Evolutionary conservation across 92 coral and sea anemone genomes (phyloP), one percentile per base, ranked within the genome.

Genomic region (Siderastrea siderea): DNA sequence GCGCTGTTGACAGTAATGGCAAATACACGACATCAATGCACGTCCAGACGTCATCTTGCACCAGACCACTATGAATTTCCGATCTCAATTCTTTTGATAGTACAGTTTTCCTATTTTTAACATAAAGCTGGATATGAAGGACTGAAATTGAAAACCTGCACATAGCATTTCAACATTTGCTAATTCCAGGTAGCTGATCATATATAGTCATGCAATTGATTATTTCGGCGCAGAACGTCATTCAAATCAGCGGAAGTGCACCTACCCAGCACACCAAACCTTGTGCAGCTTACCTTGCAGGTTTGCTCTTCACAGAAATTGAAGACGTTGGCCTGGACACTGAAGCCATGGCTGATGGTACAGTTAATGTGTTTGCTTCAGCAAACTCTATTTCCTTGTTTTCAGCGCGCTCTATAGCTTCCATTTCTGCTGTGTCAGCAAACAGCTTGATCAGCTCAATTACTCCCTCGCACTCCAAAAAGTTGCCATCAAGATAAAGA

Each of bases 391-490:
- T 62, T 53, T 90, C 94, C 44, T 90, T 93, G 46, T 73, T 89
- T 69, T 97, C 96, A 16, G 92, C 92, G 57, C 94, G 90, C 73
- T 97, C 98, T 80, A 97, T 95, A 9, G 98, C 94, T 77, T 97
- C 99, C 99, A 97, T 97, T 82, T 97, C 99, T 8, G 99, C 99
- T 62, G 94, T 93, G 90, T 97, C 99, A 14, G 98, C 99, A 78
- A 97, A 89, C 7, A 97, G 94, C 84, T 96, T 97, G 71, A 97
- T 94, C 71, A 97, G 88, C 85, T 97, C 99, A 47, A 97, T 94
- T 12, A 95, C 96, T 8, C 99, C 99, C 69, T 97, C 99, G 69
- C 99, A 97, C 58, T 95, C 99, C 82, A 97, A 73, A 15, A 76
- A 79, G 92, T 97, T 97, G 50, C 99, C 99, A 92, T 97, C 99